These are phyloP conservation scores for Astreopora myriophthalma DNA, from an alignment of 64 coral and sea anemone species.

Conservation along the genomic window DNA sequence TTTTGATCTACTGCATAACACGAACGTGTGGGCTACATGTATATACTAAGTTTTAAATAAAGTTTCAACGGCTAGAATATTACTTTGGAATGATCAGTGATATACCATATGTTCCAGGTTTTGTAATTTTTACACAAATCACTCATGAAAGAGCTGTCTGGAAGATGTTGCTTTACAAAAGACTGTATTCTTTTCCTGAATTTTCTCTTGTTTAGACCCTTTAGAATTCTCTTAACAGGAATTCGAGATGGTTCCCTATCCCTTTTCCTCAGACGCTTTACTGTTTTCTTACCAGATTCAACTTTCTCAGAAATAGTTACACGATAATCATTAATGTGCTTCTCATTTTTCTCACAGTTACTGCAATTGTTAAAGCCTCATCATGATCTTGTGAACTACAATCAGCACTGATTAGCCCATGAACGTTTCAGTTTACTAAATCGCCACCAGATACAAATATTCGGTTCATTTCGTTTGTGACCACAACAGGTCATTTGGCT, in stretches of 20 bases:
- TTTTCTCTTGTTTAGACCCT: slow-evolving; percentile 9
- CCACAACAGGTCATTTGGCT: slow-evolving; percentile 19
- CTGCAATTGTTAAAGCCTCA: slow-evolving; percentile 11
- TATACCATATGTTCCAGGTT: too few species aligned
- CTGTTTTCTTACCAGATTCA: not conserved
- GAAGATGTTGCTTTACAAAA: slow-evolving; percentile 9
- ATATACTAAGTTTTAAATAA: too few species aligned
- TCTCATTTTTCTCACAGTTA: slow-evolving; percentile 12
- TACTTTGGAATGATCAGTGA: too few species aligned
- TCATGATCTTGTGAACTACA: slow-evolving; percentile 27
- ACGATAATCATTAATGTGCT: not conserved
- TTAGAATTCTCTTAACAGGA: slow-evolving; percentile 37
- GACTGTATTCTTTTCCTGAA: not conserved
- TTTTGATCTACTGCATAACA: too few species aligned
- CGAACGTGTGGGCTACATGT: too few species aligned
- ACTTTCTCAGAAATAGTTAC: slow-evolving; percentile 27
- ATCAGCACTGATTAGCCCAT: slow-evolving; percentile 21
- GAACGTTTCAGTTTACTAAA: slow-evolving; percentile 7
- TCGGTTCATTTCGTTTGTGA: slow-evolving; percentile 1
- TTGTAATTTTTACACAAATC: slow-evolving; percentile 30
- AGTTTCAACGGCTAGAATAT: too few species aligned
- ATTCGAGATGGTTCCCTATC: slow-evolving; percentile 56
- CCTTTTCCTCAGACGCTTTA: not conserved
- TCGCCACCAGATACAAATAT: not conserved
- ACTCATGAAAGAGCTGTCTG: slow-evolving; percentile 1